These are phyloP conservation scores for Drosophila tsacasi DNA, from an alignment of 1,140 invertebrate species.

Conservation along the genomic window DNA sequence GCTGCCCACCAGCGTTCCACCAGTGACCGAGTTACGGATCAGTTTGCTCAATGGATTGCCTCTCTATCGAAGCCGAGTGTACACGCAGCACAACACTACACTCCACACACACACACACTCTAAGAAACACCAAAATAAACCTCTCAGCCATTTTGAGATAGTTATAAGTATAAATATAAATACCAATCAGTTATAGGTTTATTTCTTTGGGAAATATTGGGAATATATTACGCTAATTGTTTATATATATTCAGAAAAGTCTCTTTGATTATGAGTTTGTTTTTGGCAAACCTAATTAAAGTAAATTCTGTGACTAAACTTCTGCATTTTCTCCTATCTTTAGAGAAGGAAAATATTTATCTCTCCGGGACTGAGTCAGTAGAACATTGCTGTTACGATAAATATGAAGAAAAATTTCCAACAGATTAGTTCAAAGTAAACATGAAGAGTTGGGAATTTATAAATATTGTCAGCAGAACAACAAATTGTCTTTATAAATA, in stretches of 20 bases:
- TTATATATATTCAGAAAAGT: not conserved
- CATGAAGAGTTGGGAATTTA: not conserved
- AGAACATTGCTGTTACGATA: not conserved
- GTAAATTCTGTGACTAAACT: not conserved
- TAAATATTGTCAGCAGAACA: not conserved
- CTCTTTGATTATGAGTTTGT: not conserved
- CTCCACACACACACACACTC: constrained; percentile 8
- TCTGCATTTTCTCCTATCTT: not conserved
- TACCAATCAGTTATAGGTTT: not conserved
- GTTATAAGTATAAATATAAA: not conserved
- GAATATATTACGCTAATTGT: too few species aligned
- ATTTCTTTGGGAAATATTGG: not conserved
- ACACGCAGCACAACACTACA: constrained; percentile 35
- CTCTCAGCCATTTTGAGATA: not conserved
- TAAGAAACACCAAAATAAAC: constrained; percentile 7
- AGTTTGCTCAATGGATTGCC: constrained; percentile 68
- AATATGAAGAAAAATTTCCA: not conserved
- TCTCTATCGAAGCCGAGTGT: constrained; percentile 58
- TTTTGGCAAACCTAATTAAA: not conserved
- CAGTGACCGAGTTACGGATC: constrained; percentile 74
- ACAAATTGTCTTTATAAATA: not conserved
- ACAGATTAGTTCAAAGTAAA: not conserved
- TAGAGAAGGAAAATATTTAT: not conserved
- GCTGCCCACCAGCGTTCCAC: constrained; percentile 65
- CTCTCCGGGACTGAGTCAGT: not conserved